Evolutionary conservation across 2,113 vertebrate genomes (phyloP), one percentile per base, ranked within the genome.

Genomic region (Shinisaurus crocodilurus): DNA sequence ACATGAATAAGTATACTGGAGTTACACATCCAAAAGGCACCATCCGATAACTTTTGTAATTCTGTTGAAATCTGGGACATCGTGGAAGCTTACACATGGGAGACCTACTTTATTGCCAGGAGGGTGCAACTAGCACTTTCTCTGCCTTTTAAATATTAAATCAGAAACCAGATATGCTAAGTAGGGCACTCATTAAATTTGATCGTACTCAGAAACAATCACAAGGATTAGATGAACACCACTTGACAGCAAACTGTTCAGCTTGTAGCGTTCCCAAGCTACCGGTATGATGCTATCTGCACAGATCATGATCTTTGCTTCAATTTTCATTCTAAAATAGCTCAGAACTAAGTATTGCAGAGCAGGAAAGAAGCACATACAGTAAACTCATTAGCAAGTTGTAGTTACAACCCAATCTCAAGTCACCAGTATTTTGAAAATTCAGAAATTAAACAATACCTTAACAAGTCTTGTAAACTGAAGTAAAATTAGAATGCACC

Each of bases 141-240:
- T 93, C 88, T 95, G 85, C 86, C 93, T 92, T 91, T 93, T 86
- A 95, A 95, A 95, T 74, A 93, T 89, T 77, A 95, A 93, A 0
- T 3, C 27, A 90, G 77, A 92, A 72, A 91, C 54, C 93, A 89
- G 90, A 91, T 91, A 85, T 92, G 67, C 85, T 90, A 96, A 96
- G 82, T 93, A 95, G 93, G 93, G 80, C 91, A 90, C 54, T 72
- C 88, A 86, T 89, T 91, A 94, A 75, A 90, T 83, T 81, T 91
- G 92, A 95, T 82, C 89, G 34, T 89, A 69, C 54, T 93, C 76
- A 86, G 86, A 96, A 94, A 91, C 37, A 81, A 91, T 94, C 92
- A 91, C 92, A 88, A 91, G 95, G 86, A 93, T 86, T 84, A 76
- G 70, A 91, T 88, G 91, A 91, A 69, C 5, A 76, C n/a, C 93